Conservation (phyloP, 2,113 vertebrate species). For the Sclerurus mexicanus region DNA sequence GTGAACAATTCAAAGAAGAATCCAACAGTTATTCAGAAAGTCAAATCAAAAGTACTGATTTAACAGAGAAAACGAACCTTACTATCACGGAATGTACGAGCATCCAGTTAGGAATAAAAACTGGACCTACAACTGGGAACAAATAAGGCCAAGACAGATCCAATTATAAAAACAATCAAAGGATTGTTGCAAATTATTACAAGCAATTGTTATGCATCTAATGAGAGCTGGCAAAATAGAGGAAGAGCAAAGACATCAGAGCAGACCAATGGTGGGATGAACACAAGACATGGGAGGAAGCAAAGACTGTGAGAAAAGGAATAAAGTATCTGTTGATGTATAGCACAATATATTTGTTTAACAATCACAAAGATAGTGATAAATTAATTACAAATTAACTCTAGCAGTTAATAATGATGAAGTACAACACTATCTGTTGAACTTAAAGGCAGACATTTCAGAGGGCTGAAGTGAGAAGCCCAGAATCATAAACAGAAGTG, state of each 20-base stretch:
- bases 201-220: background rate
- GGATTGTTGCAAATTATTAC: background rate
- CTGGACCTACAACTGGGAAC: background rate
- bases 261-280: rapidly evolving
- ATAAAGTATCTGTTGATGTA: background rate
- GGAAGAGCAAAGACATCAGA: background rate
- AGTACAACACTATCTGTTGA: background rate
- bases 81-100: rapidly evolving
- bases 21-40: background rate
- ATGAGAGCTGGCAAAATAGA: background rate
- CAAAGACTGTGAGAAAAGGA: background rate
- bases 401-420: background rate
- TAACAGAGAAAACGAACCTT: background rate
- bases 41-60: background rate
- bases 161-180: background rate
- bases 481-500: background rate
- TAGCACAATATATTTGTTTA: background rate
- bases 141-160: background rate
- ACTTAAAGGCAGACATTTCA: background rate
- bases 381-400: background rate
- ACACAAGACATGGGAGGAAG: background rate
- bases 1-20: background rate
- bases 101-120: background rate
- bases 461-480: background rate
- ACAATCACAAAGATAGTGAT: background rate